Percentiles rank a stretch among this genome's conserved stretches.
phyloP scores from a whole-genome alignment of 2,888 invertebrate genomes.

The Cistogaster globosa region DNA sequence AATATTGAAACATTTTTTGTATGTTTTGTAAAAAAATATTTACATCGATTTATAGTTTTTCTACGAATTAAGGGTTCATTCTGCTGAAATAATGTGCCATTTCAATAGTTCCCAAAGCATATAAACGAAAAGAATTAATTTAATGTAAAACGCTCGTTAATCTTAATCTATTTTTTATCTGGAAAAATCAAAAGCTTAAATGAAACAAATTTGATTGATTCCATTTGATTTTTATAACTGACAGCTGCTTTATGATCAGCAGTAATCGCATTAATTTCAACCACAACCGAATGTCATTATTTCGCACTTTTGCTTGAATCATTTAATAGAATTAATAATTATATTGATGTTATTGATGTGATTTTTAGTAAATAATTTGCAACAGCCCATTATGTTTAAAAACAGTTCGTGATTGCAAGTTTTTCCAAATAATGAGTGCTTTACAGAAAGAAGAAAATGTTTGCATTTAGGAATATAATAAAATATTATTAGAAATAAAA shows the following conservation, averaged over 20 bases:
- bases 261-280: conserved; percentile 35
- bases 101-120: conserved; percentile 20
- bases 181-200: conserved; percentile 29
- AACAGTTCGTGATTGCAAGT: no score
- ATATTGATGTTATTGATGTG: neutral
- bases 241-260: conserved; percentile 44
- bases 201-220: conserved; percentile 47
- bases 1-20: conserved; percentile 19
- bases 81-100: conserved; percentile 43
- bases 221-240: conserved; percentile 21
- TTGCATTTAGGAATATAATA: no score
- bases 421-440: no score
- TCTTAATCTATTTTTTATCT: neutral
- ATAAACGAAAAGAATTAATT: neutral
- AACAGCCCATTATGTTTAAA: no score
- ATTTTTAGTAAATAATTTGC: neutral
- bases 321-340: neutral
- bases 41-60: conserved; percentile 22
- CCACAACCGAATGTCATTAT: conserved; percentile 45
- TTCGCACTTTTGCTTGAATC: neutral
- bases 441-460: no score
- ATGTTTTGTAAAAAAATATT: neutral
- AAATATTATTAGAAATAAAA: no score
- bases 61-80: conserved; percentile 41
- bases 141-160: neutral